Evolutionary conservation across 30 jellyfish, hydroid and myxozoan genomes (phyloP), one percentile per base, ranked within the genome.

Genomic region (Aurelia coerulea): DNA sequence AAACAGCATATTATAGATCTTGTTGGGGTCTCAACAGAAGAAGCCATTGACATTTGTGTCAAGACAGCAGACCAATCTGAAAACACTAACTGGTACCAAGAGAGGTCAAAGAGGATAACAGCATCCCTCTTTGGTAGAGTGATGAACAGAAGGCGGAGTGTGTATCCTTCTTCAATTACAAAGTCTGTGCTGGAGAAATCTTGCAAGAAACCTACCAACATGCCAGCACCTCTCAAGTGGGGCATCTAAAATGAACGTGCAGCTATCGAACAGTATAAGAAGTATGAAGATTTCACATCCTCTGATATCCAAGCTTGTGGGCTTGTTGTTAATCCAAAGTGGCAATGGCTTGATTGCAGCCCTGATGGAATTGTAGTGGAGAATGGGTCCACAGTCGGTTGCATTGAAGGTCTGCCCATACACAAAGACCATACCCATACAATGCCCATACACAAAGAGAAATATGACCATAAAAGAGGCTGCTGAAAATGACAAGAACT

Each of bases 41-140:
- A 23, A 23, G 29, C 29, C 29, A 23, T 23, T 23, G 29, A 53
- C 17, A 67, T 67, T 32, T 53, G 81, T 29, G 10, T 50, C 46
- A 46, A 70, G 50, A 56, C 80, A 50, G 64, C 33, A 46, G 52
- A 77, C 60, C 88, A 77, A 63, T 23, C 52, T 77, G 77, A 60
- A 33, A 42, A 60, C 54, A 46, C 51, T 17, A 77, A 32, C 88
- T 84, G 94, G 94, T 75, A 58, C 70, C 58, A 50, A 37, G 94
- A 84, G 69, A 42, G 89, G 69, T 37, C 81, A n/a, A 73, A 84
- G 71, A 50, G 94, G 88, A 52, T 73, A 31, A 84, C 94, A 62
- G 65, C 88, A 74, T 73, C 88, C 53, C 67, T 54, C 74, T 84
- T 84, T 84, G 94, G 94, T 34, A 73, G 56, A 58, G 76, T 84